Evolutionary conservation across 2,888 invertebrate genomes (phyloP), one percentile per base, ranked within the genome.

Genomic region (Chrysotoxum bicinctum): DNA sequence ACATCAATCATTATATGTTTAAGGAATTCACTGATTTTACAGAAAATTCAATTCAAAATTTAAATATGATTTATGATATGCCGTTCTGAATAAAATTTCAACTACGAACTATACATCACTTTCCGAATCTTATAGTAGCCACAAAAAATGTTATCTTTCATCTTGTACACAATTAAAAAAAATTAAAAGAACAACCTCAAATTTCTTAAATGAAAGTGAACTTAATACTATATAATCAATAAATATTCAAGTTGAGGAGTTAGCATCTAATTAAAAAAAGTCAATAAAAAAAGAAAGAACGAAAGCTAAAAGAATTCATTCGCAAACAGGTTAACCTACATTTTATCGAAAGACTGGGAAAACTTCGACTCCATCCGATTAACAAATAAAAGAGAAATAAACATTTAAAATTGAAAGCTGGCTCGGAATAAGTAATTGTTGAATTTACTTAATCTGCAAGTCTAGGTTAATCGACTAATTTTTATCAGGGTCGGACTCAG

Each of bases 201-300:
- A 76, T 77, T 58, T 54, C 23, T 16, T 60, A 30, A 73, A 72
- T 32, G 82, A 82, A 83, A 83, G 64, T 40, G 43, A 83, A 83
- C 66, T 82, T 54, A 68, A 73, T 83, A 32, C 64, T 12, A 48
- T 21, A 26, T 26, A 26, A 26, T 48, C 48, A 23, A 50, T 50
- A 26, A 50, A 64, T 66, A 72, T 73, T 30, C 60, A 35, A 32
- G 52, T 3, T 9, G 14, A 21, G 3, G 48, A 50, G 45, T 70
- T 58, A 78, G 56, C 54, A 64, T 74, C 40, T 72, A 43, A 78
- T 78, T 50, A 77, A 37, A 8, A 12, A 19, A 43, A 21, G 4
- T 50, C 68, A 5, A 10, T 1, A 37, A 37, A 37, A 69, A 74
- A 69, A 78, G 14, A 48, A 48, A 30, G 16, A 62, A 62, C 45